Percentiles rank a stretch among this genome's conserved stretches.
These are phyloP conservation scores for Palythoa heliodiscus DNA, from an alignment of 92 coral and sea anemone species.

Conservation along the genomic window DNA sequence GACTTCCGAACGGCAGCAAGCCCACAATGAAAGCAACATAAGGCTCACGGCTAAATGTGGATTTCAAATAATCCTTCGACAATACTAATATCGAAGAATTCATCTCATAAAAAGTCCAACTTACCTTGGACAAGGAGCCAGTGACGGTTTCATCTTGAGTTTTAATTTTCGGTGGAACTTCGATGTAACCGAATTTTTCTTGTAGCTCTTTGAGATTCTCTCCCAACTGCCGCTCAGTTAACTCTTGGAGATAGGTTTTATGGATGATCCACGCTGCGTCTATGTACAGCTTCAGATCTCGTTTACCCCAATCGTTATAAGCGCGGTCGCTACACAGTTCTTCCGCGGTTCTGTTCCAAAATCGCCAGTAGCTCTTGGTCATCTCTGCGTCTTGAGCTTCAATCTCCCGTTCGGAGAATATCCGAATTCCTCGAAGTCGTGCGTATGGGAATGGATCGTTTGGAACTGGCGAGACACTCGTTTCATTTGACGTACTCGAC, in stretches of 20 bases:
- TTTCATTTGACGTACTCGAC: conserved; percentile 36
- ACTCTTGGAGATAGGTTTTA: conserved; percentile 92
- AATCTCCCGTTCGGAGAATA: conserved; percentile 95
- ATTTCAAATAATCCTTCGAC: too few relatives aligned
- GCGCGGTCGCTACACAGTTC: conserved; percentile 98
- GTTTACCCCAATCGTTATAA: conserved; percentile 98
- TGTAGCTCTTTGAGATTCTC: conserved; percentile 81
- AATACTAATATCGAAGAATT: background rate
- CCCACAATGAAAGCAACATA: too few relatives aligned
- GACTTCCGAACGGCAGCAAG: too few relatives aligned
- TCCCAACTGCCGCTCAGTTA: conserved; percentile 79
- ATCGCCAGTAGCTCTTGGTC: conserved; percentile 96
- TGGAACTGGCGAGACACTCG: conserved; percentile 41
- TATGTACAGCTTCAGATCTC: conserved; percentile 95
- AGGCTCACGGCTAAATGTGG: too few relatives aligned
- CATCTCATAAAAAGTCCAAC: background rate
- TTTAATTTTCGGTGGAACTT: conserved; percentile 87
- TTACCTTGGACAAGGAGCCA: conserved; percentile 84
- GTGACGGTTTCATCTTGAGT: conserved; percentile 92
- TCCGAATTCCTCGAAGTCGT: conserved; percentile 86
- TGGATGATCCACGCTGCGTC: conserved; percentile 99
- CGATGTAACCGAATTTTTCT: conserved; percentile 81
- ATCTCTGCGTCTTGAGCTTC: conserved; percentile 97
- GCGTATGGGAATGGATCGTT: conserved; percentile 91
- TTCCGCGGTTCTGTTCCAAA: conserved; percentile 98